phyloP scores from a whole-genome alignment of 2,888 invertebrate species.

The Caenorhabditis sp. region DNA sequence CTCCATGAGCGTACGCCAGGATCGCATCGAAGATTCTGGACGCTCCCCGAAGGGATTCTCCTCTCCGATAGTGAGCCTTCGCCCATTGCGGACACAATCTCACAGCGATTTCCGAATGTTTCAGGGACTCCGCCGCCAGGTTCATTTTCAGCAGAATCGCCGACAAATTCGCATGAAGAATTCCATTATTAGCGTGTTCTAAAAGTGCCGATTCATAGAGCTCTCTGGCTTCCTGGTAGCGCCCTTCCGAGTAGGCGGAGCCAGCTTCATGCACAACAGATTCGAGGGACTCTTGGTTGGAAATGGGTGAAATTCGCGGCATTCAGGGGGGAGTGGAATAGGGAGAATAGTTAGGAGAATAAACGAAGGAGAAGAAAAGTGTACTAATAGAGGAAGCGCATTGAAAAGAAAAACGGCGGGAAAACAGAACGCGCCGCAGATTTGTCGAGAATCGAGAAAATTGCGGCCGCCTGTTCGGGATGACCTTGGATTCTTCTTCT shows the following conservation, averaged over 20 bases:
- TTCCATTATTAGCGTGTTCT: constrained; percentile 65
- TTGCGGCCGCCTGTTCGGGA: no score
- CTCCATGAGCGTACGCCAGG: constrained; percentile 37
- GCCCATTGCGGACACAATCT: constrained; percentile 68
- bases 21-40: constrained; percentile 5
- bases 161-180: constrained; percentile 69
- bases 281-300: constrained; percentile 13
- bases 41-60: constrained; percentile 29
- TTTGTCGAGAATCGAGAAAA: no score
- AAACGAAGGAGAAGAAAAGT: constrained; percentile 2
- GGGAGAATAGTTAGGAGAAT: background rate
- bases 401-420: no score
- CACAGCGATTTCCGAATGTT: constrained; percentile 65
- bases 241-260: constrained; percentile 69
- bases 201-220: constrained; percentile 62
- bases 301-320: background rate
- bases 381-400: constrained; percentile 31
- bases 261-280: constrained; percentile 64
- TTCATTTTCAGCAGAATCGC: constrained; percentile 66
- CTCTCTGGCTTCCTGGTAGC: constrained; percentile 55
- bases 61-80: constrained; percentile 64
- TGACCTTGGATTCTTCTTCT: constrained; percentile 21
- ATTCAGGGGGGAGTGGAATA: background rate
- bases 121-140: constrained; percentile 37
- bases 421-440: no score